Evolutionary conservation across 1,140 invertebrate genomes (phyloP), one percentile per base, ranked within the genome.

Genomic region (Drosophila tropicalis): DNA sequence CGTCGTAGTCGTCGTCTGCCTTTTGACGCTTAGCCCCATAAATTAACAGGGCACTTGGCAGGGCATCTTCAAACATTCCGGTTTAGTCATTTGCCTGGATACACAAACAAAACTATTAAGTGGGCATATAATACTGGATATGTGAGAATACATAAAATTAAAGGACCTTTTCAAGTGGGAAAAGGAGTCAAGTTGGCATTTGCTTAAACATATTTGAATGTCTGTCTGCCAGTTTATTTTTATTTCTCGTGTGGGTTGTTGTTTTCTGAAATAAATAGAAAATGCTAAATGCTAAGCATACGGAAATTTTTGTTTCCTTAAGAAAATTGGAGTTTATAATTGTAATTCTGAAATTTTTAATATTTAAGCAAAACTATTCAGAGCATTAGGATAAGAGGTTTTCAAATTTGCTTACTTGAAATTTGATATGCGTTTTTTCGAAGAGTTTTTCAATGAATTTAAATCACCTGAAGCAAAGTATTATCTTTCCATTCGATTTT

Each of bases 101-200:
- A 85, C 83, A 70, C 85, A 86, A 82, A 82, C 79, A 86, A 86
- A 87, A 86, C 83, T 87, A 86, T 86, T 86, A 86, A 82, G 81
- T 86, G 81, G 81, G 82, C 82, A 85, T 84, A 84, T 84, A 84
- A 84, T 77, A 86, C 77, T 85, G 66, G 65, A 56, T 22, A 76
- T 58, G 62, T 51, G 74, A 57, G 58, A 41, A 62, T 68, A 71
- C 62, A 73, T 39, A 76, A 36, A 41, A 51, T 67, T 81, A 40
- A 77, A 85, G 81, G 75, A 70, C 68, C 68, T 67, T 55, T 41
- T 47, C 25, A 60, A 47, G 19, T 12, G 40, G n/a, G 22, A 29
- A 29, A 62, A n/a, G 51, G n/a, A 40, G 29, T 19, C 39, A 22
- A 19, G n/a, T 51, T 22, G 17, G 22, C 19, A 51, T 51, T 51